A percentile compares a stretch with the other conserved stretches of the same genome.
Conservation (phyloP, 2,888 invertebrate species). For the Ornithoptera alexandrae region DNA sequence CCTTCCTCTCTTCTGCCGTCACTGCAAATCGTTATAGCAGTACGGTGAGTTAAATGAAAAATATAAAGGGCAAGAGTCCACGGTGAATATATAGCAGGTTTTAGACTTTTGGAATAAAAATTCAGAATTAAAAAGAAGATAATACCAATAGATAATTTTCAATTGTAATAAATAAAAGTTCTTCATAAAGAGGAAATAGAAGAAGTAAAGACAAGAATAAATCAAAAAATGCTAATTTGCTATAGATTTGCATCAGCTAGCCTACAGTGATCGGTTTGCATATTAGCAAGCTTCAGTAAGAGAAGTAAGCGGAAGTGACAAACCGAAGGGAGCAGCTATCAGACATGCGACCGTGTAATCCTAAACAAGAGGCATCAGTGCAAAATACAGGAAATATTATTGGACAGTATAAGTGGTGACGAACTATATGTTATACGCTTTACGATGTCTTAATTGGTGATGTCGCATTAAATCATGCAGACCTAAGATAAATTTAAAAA, state of each 20-base stretch:
- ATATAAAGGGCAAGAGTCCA: too few species aligned
- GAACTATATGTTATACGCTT: constrained; percentile 68
- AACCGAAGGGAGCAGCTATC: constrained; percentile 21
- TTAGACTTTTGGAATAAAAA: too few species aligned
- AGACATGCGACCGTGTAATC: constrained; percentile 20
- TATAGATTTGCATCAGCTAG: constrained; percentile 1
- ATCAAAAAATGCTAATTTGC: not conserved
- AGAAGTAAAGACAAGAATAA: not conserved
- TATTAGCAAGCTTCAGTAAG: constrained; percentile 16
- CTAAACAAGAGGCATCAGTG: constrained; percentile 33
- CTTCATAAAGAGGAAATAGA: not conserved
- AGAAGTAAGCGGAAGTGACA: constrained; percentile 21
- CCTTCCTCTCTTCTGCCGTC: constrained; percentile 85
- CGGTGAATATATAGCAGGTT: too few species aligned
- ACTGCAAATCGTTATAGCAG: constrained; percentile 65
- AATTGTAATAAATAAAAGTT: not conserved
- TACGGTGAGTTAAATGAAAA: constrained; percentile 1
- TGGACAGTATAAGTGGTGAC: constrained; percentile 42
- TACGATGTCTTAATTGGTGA: constrained; percentile 74
- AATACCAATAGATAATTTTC: not conserved
- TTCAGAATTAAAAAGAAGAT: too few species aligned
- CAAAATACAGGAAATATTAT: constrained; percentile 66
- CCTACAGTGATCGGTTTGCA: constrained; percentile 8
- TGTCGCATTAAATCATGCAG: constrained; percentile 60
- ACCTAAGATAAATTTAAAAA: constrained; percentile 7